phyloP scores from a whole-genome alignment of 2,797 vertebrate species.

The Danio choprae region DNA sequence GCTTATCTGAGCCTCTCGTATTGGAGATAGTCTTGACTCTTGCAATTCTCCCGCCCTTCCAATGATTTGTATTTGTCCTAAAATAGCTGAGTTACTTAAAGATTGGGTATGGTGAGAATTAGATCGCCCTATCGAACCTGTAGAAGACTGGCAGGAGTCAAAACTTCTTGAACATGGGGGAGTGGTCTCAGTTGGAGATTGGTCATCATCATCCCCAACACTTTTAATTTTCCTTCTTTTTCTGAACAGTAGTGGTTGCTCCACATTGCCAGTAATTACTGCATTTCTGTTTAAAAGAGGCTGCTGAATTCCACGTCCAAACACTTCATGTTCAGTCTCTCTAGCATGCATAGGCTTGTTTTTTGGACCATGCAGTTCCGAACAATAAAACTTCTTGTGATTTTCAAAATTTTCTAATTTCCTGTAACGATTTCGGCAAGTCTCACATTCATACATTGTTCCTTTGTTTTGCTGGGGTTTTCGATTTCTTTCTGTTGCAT shows the following conservation, averaged over 20 bases:
- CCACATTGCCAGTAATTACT: constrained; percentile 79
- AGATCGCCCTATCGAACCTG: constrained; percentile 65
- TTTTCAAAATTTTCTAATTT: constrained; percentile 99
- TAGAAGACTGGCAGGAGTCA: constrained; percentile 75
- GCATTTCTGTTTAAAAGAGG: constrained; percentile 81
- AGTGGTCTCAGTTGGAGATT: constrained; percentile 85
- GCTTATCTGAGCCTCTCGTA: constrained; percentile 81
- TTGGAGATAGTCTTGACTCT: constrained; percentile 80
- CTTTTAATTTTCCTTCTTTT: constrained; percentile 99
- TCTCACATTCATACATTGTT: constrained; percentile 99
- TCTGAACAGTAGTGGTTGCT: constrained; percentile 90
- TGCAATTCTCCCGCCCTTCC: constrained; percentile 76
- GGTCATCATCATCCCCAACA: constrained; percentile 95
- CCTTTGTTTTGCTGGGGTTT: constrained; percentile 92
- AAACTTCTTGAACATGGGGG: constrained; percentile 80
- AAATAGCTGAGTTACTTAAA: constrained; percentile 78
- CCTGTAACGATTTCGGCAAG: constrained; percentile 94
- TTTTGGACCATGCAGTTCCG: constrained; percentile 97
- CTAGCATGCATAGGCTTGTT: constrained; percentile 83
- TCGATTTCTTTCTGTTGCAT: constrained; percentile 84
- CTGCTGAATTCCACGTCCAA: constrained; percentile 77
- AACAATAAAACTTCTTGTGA: constrained; percentile 99
- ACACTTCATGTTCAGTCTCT: constrained; percentile 85
- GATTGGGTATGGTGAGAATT: constrained; percentile 77
- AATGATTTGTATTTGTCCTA: constrained; percentile 84